Conservation (phyloP, 1,140 invertebrate species). For the Mycetomoellerius zeteki region DNA sequence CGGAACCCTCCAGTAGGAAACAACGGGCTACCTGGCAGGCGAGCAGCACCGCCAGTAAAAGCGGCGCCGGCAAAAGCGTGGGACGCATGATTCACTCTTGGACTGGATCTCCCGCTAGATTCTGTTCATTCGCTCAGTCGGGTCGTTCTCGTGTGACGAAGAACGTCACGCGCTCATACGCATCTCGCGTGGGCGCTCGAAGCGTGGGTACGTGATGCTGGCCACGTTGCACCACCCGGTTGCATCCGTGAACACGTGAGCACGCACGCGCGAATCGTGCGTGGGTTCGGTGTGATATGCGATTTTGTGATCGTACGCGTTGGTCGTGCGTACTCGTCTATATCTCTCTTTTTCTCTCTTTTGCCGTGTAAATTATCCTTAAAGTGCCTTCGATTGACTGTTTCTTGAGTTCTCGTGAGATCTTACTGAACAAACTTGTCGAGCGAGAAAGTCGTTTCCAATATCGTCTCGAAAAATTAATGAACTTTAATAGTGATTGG, state of each 20-base stretch:
- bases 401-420: neutral
- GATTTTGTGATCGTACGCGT: conserved; percentile 15
- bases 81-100: conserved; percentile 64
- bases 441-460: neutral
- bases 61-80: conserved; percentile 21
- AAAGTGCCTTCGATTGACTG: neutral
- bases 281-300: conserved; percentile 59
- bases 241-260: conserved; percentile 69
- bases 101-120: conserved; percentile 41
- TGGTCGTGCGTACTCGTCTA: neutral
- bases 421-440: neutral
- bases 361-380: neutral
- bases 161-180: conserved; percentile 18
- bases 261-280: conserved; percentile 68
- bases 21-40: conserved; percentile 72
- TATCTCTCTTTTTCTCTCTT: neutral
- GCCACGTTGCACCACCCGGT: conserved; percentile 71
- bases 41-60: conserved; percentile 62
- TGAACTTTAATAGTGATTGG: neutral
- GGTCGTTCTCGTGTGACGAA: neutral
- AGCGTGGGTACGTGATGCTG: conserved; percentile 43
- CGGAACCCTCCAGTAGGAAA: conserved; percentile 94
- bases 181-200: conserved; percentile 32
- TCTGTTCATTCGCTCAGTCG: conserved; percentile 52
- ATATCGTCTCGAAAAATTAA: neutral